These are phyloP conservation scores for Chrysemys picta DNA, from an alignment of 2,113 vertebrate species.

Conservation along the genomic window DNA sequence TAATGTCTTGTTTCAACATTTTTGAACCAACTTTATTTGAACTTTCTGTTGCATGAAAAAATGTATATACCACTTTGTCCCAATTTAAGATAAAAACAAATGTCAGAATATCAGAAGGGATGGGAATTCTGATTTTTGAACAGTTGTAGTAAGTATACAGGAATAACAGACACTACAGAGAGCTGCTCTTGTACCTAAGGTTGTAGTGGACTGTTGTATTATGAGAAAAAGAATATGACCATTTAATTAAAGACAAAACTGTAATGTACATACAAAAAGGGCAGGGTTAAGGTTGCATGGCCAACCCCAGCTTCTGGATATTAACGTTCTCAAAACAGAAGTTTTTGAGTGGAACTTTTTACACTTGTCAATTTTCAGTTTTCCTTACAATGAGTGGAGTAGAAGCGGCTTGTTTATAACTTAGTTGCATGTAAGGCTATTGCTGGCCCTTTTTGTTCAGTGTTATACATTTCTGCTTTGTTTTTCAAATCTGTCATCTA, in stretches of 20 bases:
- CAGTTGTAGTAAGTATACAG: accelerated
- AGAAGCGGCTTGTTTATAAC: not conserved
- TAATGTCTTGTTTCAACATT: not conserved
- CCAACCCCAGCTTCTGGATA: not conserved
- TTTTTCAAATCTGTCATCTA: not conserved
- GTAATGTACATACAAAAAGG: accelerated
- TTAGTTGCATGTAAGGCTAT: not conserved
- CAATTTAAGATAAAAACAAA: not conserved
- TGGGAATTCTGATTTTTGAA: not conserved
- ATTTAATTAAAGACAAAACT: not conserved
- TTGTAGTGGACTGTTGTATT: not conserved
- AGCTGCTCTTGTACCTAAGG: not conserved
- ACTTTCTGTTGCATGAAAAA: not conserved
- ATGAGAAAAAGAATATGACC: not conserved
- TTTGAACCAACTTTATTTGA: not conserved
- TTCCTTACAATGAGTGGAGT: not conserved
- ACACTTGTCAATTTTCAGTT: not conserved
- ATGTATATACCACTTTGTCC: not conserved
- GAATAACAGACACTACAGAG: not conserved
- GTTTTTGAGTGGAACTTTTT: not conserved
- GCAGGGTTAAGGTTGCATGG: not conserved
- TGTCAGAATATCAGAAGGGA: not conserved
- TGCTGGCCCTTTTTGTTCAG: not conserved
- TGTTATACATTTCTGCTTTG: not conserved
- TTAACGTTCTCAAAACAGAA: not conserved